Percentiles rank a stretch among this genome's conserved stretches.
Evolutionary conservation across 2,113 vertebrate species (phyloP).

Genomic region (Saccopteryx leptura): DNA sequence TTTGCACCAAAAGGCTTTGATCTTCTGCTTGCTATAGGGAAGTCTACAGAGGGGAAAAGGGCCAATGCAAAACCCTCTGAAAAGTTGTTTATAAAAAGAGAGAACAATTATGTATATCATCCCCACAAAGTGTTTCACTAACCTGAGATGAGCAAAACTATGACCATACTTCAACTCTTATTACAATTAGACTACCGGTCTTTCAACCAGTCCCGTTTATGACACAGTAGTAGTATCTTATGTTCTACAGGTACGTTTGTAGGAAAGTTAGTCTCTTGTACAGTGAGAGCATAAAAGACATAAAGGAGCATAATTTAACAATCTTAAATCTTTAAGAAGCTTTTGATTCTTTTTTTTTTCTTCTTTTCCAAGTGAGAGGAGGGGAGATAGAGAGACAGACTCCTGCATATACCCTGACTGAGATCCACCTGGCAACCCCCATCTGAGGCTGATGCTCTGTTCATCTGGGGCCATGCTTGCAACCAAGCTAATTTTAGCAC

Average conservation of each 20-base stretch:
- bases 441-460: too few relatives aligned
- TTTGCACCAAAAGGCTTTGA: background rate
- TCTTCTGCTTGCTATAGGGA: background rate
- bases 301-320: background rate
- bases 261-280: background rate
- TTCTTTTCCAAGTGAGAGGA: too few relatives aligned
- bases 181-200: too few relatives aligned
- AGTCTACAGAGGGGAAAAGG: background rate
- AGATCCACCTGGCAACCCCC: too few relatives aligned
- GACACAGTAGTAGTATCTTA: too few relatives aligned
- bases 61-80: background rate
- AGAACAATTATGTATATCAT: background rate
- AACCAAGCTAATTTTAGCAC: too few relatives aligned
- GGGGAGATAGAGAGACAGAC: too few relatives aligned
- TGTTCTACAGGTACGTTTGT: accelerated
- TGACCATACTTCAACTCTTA: background rate
- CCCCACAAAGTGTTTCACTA: background rate
- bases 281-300: accelerated
- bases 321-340: background rate
- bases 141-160: background rate
- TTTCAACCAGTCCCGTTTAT: background rate
- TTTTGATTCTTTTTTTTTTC: too few relatives aligned
- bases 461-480: too few relatives aligned
- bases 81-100: background rate
- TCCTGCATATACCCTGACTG: too few relatives aligned